Base-by-base conservation (phyloP, 2,888 invertebrate species). In the Epinotia demarniana region DNA sequence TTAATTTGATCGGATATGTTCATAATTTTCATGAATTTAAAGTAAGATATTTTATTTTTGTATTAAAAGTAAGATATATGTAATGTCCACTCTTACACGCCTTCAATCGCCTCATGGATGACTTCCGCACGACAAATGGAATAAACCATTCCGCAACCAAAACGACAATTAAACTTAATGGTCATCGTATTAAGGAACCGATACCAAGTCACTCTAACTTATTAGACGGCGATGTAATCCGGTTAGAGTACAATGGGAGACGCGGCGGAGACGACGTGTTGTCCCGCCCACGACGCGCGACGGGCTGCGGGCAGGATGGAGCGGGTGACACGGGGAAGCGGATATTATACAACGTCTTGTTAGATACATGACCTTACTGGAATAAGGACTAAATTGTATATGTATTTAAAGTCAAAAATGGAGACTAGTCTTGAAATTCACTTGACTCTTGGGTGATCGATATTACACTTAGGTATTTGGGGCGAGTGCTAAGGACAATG, bases 191-290 rank as follows among this genome's bases (percentile, higher is more conserved):
- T 75, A 66, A 64, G 57, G 57, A 75, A 66, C 72, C 64, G 75
- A 75, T 75, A 71, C 66, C 60, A 19, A 75, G 70, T 75, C 75
- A 72, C 75, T 75, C 72, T 72, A 75, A 72, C 46, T 72, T 75
- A 71, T 72, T 75, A 75, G 60, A 72, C 19, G n/a, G 72, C 70
- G 60, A 63, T 57, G 55, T 67, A 75, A 72, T 72, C 71, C 64
- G 55, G 75, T 75, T 75, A 72, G 58, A 16, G 23, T 23, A 46
- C 43, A 62, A 66, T 71, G 39, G 57, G 75, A 70, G 61, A 23
- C 27, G 66, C 39, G 60, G 61, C 55, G 66, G 75, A 75, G 66
- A 67, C 61, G 74, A 33, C 55, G 63, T 23, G 64, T 71, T 71
- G 75, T 71, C 53, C n/a, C 72, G 61, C 66, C 39, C 72, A 72